Conservation (phyloP, 1,140 invertebrate species). For the Procambarus clarkii region DNA sequence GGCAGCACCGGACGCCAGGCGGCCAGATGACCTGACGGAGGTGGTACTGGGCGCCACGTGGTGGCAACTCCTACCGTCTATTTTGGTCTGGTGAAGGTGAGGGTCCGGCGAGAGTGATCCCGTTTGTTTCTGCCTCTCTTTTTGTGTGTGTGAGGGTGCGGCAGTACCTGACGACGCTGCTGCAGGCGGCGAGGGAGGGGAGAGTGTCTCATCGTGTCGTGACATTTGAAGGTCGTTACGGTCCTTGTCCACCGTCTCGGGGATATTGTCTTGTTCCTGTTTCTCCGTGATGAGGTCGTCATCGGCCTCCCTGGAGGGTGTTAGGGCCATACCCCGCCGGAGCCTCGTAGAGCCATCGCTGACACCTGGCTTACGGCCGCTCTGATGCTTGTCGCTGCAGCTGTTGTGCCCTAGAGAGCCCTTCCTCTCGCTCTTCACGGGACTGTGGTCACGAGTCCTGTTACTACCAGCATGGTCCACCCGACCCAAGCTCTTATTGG, state of each 20-base stretch:
- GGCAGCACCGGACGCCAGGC: not conserved
- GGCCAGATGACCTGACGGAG: not conserved
- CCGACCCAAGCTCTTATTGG: slow-evolving; percentile 9
- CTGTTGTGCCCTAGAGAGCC: not conserved
- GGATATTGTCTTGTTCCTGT: slow-evolving; percentile 37
- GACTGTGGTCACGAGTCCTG: not conserved
- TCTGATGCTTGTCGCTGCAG: not conserved
- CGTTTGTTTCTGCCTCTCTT: not conserved
- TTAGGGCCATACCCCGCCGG: not conserved
- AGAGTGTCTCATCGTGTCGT: not conserved
- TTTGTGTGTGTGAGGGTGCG: not conserved
- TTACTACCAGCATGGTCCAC: not conserved
- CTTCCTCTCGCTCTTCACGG: not conserved
- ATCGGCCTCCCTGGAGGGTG: not conserved
- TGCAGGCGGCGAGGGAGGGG: not conserved
- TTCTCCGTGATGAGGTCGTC: slow-evolving; percentile 31
- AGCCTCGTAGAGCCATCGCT: not conserved
- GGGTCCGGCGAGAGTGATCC: not conserved
- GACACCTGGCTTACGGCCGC: not conserved
- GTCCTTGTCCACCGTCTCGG: slow-evolving; percentile 53
- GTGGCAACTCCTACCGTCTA: not conserved
- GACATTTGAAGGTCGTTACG: slow-evolving; percentile 1
- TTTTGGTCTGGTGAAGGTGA: not conserved
- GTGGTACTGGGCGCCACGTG: not conserved
- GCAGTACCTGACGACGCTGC: not conserved